Conservation (phyloP, 2,113 vertebrate genomes). For the Australoheros scitulus region DNA sequence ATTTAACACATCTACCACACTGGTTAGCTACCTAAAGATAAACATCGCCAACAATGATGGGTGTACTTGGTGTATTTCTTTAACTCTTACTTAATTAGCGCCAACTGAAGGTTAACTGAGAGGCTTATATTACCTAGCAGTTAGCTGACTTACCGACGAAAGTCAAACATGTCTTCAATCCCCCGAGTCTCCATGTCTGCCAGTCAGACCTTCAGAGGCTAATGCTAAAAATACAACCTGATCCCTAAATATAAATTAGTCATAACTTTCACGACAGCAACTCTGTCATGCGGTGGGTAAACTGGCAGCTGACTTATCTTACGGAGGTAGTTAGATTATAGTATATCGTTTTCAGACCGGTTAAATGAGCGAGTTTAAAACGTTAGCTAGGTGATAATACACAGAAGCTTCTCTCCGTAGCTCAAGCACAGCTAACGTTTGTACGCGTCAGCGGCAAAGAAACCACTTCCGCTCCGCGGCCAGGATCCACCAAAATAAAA, state of each 20-base stretch:
- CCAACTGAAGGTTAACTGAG: neutral
- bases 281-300: neutral
- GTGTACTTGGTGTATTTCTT: neutral
- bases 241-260: constrained; percentile 46
- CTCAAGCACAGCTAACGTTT: constrained; percentile 9
- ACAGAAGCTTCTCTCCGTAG: neutral
- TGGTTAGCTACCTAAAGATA: neutral
- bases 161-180: constrained; percentile 84
- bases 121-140: neutral
- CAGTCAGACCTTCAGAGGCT: constrained; percentile 50
- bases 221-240: constrained; percentile 63
- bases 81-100: neutral
- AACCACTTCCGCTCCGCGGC: constrained; percentile 31
- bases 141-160: constrained; percentile 79
- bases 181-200: constrained; percentile 80
- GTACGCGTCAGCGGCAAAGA: neutral
- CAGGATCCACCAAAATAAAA: constrained; percentile 18
- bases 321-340: neutral
- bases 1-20: neutral
- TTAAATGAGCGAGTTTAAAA: neutral
- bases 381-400: constrained; percentile 42
- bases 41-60: neutral
- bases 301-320: neutral
- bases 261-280: constrained; percentile 60
- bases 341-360: neutral